Evolutionary conservation across 2,888 invertebrate genomes (phyloP).

Genomic region (Caenorhabditis sp.): DNA sequence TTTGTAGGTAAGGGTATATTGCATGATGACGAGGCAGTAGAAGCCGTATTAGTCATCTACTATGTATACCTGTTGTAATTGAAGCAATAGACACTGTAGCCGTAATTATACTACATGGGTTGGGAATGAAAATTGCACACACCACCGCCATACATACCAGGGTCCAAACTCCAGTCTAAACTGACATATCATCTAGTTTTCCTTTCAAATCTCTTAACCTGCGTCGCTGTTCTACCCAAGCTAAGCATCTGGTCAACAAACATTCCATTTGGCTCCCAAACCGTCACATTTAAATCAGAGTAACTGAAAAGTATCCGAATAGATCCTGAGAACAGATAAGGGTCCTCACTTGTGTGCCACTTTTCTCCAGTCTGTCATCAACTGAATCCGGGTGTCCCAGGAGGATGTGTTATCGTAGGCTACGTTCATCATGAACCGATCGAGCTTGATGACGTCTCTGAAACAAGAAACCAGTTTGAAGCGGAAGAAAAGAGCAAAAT

Average conservation of each 20-base stretch:
- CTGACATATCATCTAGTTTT: too few species aligned
- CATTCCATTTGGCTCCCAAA: conserved; percentile 80
- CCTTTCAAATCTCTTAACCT: conserved; percentile 65
- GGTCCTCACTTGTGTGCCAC: conserved; percentile 68
- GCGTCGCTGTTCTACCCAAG: conserved; percentile 77
- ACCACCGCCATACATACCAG: conserved; percentile 81
- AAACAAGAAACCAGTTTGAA: neutral
- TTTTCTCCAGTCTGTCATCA: conserved; percentile 80
- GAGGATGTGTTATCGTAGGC: conserved; percentile 78
- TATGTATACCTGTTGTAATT: conserved; percentile 78
- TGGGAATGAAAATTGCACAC: conserved; percentile 81
- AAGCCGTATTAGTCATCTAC: too few species aligned
- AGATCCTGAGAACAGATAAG: neutral
- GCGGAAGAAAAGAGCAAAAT: neutral
- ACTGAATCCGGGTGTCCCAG: conserved; percentile 80
- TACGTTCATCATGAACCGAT: conserved; percentile 78
- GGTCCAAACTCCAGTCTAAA: conserved; percentile 76
- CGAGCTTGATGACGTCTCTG: conserved; percentile 60
- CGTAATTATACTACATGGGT: conserved; percentile 77
- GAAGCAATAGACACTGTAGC: conserved; percentile 80
- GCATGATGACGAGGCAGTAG: too few species aligned
- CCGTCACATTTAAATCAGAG: conserved; percentile 78
- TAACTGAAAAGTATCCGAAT: conserved; percentile 67
- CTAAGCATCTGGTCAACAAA: conserved; percentile 83
- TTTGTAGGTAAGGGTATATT: too few species aligned